Percentiles rank a stretch among this genome's conserved stretches.
These are phyloP conservation scores for Chloromyia formosa DNA, from an alignment of 2,888 invertebrate species.

Conservation along the genomic window DNA sequence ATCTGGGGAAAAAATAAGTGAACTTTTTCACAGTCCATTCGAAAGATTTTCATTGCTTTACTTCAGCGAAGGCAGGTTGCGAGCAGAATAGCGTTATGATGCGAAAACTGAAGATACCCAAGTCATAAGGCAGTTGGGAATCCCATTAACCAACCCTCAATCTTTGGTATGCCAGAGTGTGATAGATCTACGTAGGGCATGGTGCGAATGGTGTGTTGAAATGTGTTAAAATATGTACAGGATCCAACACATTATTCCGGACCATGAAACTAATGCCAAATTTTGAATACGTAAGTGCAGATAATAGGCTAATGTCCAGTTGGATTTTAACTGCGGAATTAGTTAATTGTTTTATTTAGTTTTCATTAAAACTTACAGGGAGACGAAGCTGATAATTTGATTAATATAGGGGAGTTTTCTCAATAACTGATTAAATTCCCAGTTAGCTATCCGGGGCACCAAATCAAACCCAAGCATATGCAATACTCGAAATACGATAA, in stretches of 20 bases:
- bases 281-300: not conserved
- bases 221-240: not conserved
- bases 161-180: not conserved
- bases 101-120: not conserved
- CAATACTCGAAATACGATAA: too few species aligned
- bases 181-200: not conserved
- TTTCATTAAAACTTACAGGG: too few species aligned
- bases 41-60: not conserved
- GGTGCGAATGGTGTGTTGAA: not conserved
- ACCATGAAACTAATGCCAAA: not conserved
- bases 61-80: not conserved
- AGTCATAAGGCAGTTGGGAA: not conserved
- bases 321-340: too few species aligned
- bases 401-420: too few species aligned
- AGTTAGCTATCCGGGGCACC: too few species aligned
- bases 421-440: too few species aligned
- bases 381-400: too few species aligned
- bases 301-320: not conserved
- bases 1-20: conserved; percentile 15
- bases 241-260: not conserved
- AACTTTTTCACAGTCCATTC: conserved; percentile 9
- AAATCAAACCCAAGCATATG: too few species aligned
- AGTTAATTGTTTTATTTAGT: too few species aligned
- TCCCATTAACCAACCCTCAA: not conserved
- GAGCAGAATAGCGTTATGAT: conserved; percentile 3